Evolutionary conservation across 1,140 invertebrate genomes (phyloP), one percentile per base, ranked within the genome.

Genomic region (Heliothis subflexa): DNA sequence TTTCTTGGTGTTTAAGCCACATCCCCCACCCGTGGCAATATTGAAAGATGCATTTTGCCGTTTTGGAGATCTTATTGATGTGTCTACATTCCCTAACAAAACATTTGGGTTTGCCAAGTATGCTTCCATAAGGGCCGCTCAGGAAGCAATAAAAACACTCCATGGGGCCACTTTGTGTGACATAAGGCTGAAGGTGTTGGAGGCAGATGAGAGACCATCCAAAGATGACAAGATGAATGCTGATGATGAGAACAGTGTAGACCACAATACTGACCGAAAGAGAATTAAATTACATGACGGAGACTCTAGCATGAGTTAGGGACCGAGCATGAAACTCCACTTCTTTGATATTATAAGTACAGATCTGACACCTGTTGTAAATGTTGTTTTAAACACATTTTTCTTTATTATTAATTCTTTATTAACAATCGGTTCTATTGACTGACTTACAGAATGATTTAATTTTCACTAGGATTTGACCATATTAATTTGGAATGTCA

Each of bases 61-160:
- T 85, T 99, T 99, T 95, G 98, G 98, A n/a, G 97, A 98, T 89
- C 95, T 99, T 1, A 99, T 99, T 82, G 98, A 99, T 91, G 97
- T 99, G 3, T 98, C 98, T 86, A 96, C 98, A 90, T 94, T 99
- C 78, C 97, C 97, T 73, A 98, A 98, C 88, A 97, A 97, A 94
- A 98, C 97, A 86, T 99, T 98, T 95, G 98, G 98, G 0, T 99
- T 98, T 94, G 98, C 97, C 0, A 98, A 98, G 88, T 99, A 98
- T 95, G 97, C 97, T 3, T 96, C 95, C 45, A 95, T 96, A 55
- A 96, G 97, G 47, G 96, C 97, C 82, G 98, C 98, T 0, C 96
- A 97, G 79, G 96, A 97, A 85, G 98, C 98, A 16, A 97, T 98
- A 52, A 96, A 95, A 90, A 96, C 97, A 92, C 87, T 94, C 16